Percentiles rank a stretch among this genome's conserved stretches.
phyloP scores from a whole-genome alignment of 2,888 invertebrate species.

The Drosophila fungiperda region DNA sequence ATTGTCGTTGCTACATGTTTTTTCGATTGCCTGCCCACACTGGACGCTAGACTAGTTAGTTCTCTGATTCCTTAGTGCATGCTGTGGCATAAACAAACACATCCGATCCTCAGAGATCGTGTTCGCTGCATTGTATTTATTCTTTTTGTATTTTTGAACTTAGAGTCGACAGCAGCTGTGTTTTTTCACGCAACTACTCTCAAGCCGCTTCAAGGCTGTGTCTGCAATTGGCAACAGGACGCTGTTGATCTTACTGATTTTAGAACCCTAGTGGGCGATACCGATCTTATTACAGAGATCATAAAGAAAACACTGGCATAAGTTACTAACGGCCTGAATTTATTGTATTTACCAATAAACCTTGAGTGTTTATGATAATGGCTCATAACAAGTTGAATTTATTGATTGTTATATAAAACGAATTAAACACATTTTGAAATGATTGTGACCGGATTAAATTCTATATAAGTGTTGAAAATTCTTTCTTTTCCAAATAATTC shows the following conservation, averaged over 20 bases:
- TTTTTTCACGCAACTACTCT: constrained; percentile 55
- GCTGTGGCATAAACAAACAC: constrained; percentile 74
- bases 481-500: not conserved
- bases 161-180: constrained; percentile 58
- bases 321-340: not conserved
- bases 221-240: constrained; percentile 32
- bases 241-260: constrained; percentile 6
- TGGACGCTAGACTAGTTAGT: constrained; percentile 13
- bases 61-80: constrained; percentile 38
- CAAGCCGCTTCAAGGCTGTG: constrained; percentile 47
- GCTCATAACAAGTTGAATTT: not conserved
- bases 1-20: constrained; percentile 53
- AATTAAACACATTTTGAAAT: not conserved
- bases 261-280: constrained; percentile 18
- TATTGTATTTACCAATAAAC: not conserved
- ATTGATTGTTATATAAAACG: not conserved
- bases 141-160: constrained; percentile 26
- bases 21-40: constrained; percentile 53
- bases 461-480: not conserved
- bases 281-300: constrained; percentile 44
- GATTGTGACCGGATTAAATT: constrained; percentile 2
- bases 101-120: constrained; percentile 43
- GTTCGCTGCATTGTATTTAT: constrained; percentile 50
- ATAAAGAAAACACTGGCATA: constrained; percentile 23
- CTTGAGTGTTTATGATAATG: not conserved